Conservation (phyloP, 2,888 invertebrate species). For the Drosophila infuscata region DNA sequence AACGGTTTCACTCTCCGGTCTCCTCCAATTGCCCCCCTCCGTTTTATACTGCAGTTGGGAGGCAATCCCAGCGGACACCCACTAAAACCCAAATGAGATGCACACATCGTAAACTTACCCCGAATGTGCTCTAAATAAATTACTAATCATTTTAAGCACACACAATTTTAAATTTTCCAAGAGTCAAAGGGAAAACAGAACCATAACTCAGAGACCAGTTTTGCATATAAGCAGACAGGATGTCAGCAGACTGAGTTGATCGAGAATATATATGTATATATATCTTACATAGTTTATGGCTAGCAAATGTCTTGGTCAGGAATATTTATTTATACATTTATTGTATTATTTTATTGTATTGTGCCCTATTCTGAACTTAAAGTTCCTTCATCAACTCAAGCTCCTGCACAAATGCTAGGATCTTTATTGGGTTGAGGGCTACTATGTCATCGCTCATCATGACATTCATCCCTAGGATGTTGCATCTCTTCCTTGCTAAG, state of each 20-base stretch:
- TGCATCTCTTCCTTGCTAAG: no score
- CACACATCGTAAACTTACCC: slow-evolving; percentile 72
- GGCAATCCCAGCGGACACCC: slow-evolving; percentile 57
- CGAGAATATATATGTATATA: background rate
- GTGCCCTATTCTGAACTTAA: no score
- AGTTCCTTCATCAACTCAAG: no score
- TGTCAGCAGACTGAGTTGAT: background rate
- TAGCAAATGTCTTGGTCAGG: background rate
- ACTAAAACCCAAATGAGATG: slow-evolving; percentile 72
- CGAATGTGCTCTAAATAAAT: slow-evolving; percentile 59
- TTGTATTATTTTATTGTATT: no score
- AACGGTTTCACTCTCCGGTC: background rate
- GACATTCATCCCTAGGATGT: no score
- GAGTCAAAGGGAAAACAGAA: background rate
- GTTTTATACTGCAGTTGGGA: slow-evolving; percentile 30
- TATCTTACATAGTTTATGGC: background rate
- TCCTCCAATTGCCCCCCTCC: slow-evolving; percentile 1
- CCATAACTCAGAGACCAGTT: background rate
- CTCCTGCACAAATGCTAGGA: no score
- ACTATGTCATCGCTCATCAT: no score
- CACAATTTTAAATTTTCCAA: slow-evolving; percentile 32
- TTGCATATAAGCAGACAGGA: background rate
- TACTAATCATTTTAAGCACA: slow-evolving; percentile 48
- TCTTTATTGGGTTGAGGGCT: no score
- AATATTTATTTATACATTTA: no score